A percentile compares a stretch with the other conserved stretches of the same genome.
Evolutionary conservation across 1,140 invertebrate genomes (phyloP).

Genomic region (Andricus grossulariae): DNA sequence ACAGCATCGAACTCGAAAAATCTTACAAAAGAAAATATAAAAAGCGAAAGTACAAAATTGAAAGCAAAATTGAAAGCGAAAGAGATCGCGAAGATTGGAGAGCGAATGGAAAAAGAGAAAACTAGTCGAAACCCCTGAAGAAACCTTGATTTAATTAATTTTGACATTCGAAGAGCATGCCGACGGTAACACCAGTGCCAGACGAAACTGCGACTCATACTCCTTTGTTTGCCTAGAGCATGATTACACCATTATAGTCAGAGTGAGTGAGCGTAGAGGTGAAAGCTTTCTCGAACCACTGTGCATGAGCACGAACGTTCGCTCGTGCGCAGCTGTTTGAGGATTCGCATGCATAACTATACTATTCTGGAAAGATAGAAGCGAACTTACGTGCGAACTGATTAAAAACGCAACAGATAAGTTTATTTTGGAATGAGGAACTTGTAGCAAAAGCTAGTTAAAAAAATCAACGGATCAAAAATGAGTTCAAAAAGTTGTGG

Average conservation of each 20-base stretch:
- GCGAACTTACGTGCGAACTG: no score
- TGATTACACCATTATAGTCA: slow-evolving; percentile 4
- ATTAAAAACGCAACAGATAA: no score
- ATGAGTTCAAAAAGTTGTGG: no score
- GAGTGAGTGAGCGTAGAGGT: slow-evolving; percentile 2
- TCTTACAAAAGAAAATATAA: slow-evolving; percentile 38
- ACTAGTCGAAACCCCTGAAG: slow-evolving; percentile 33
- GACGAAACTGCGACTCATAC: slow-evolving; percentile 56
- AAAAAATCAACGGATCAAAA: no score
- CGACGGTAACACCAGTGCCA: slow-evolving; percentile 46
- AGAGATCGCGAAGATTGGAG: slow-evolving; percentile 47
- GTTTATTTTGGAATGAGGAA: no score
- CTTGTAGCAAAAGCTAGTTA: no score
- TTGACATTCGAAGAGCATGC: slow-evolving; percentile 42
- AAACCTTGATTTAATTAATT: slow-evolving; percentile 50
- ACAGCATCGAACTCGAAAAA: slow-evolving; percentile 4
- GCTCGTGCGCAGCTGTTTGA: no score
- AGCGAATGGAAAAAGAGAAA: slow-evolving; percentile 44
- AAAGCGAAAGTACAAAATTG: neutral
- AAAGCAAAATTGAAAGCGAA: neutral
- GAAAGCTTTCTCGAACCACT: no score
- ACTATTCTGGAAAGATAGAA: neutral
- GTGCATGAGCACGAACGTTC: no score
- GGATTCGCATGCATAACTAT: no score
- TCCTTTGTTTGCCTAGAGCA: slow-evolving; percentile 45